Evolutionary conservation across 2,797 vertebrate species (phyloP).

Genomic region (Todus mexicanus): DNA sequence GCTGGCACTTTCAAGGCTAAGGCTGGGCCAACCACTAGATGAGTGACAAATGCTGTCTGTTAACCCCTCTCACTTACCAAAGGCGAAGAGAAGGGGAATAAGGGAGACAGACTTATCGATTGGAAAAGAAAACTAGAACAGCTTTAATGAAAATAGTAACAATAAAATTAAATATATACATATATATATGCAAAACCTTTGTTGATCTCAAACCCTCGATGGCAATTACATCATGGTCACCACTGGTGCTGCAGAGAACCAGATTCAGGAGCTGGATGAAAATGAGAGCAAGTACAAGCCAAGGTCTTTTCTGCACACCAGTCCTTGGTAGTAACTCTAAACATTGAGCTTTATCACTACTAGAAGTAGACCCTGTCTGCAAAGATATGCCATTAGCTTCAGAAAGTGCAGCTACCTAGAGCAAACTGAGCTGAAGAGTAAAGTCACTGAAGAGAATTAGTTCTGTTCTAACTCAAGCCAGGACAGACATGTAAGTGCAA

Average conservation of each 20-base stretch:
- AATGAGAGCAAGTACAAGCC: background rate
- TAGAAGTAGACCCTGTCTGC: background rate
- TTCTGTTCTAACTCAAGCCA: background rate
- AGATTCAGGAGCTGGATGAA: too few species aligned
- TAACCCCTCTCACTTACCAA: background rate
- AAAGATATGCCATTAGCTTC: background rate
- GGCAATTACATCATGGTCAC: too few species aligned
- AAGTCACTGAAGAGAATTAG: background rate
- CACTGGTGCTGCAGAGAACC: too few species aligned
- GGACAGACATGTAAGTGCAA: background rate
- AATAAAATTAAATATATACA: background rate
- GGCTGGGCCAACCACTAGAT: background rate
- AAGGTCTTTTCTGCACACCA: background rate
- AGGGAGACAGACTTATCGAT: background rate
- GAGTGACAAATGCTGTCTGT: background rate
- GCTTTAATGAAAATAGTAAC: background rate
- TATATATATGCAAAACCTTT: background rate
- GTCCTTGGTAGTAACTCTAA: background rate
- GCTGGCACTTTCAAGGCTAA: background rate
- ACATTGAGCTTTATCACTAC: background rate
- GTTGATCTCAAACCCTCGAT: too few species aligned
- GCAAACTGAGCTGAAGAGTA: background rate
- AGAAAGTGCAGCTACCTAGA: background rate
- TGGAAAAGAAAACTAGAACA: background rate
- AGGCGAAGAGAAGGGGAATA: background rate